Evolutionary conservation across 2,888 invertebrate species (phyloP), one percentile per base, ranked within the genome.

Genomic region (Acanthopleura granulata): DNA sequence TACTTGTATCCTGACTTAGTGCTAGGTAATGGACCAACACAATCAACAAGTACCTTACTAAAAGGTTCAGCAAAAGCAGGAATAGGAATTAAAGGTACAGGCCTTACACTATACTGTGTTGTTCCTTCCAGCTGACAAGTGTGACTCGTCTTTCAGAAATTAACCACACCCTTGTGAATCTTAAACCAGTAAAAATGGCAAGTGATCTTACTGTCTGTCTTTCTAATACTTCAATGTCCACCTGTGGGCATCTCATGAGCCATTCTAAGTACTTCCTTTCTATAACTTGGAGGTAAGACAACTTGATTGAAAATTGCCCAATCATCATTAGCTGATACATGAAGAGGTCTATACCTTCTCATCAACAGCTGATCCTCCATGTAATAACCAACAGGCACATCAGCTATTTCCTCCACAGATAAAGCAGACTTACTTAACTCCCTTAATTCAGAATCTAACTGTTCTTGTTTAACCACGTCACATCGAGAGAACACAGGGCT

Each of bases 1-100:
- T 62, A 74, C 30, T 62, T 30, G 57, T 72, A 30, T 15, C 74
- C 71, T 30, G 76, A 40, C n/a, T n/a, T n/a, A n/a, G n/a, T n/a
- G n/a, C n/a, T n/a, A n/a, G n/a, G n/a, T n/a, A n/a, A n/a, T n/a
- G n/a, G n/a, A n/a, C 76, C 74, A 51, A 76, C 76, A 40, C 57
- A 66, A 49, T 51, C 40, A 22, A 71, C 15, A 18, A 71, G n/a
- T 18, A 76, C 70, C 15, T 62, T 66, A 27, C 22, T 40, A 61
- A 76, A 76, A 22, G 74, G 76, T 25, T 76, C 70, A 70, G 22
- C 76, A 18, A 76, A 62, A 12, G 66, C 76, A 16, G 76, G 76
- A 25, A 76, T 74, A 3, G 74, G 76, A 22, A 61, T 14, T 12
- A 74, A 40, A 11, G 76, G 73, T 15, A 74, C 76, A 27, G 25